Base-by-base conservation (phyloP, 37 sponge, comb jelly and placozoan genomes). In the Dysidea cf. avara region DNA sequence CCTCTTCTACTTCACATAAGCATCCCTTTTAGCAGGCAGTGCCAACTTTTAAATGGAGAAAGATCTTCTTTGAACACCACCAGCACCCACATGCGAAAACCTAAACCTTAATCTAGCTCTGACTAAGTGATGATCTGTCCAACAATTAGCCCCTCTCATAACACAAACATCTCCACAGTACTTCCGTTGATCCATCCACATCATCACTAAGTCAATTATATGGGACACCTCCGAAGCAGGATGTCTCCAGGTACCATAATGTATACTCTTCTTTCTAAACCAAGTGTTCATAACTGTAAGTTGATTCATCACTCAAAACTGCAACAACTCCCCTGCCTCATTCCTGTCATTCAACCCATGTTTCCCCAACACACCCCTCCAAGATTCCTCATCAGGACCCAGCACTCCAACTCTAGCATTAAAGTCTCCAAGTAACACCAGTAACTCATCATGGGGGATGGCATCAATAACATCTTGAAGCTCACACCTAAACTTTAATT, bases 251-350 rank as follows among this genome's bases (percentile, higher is more conserved):
- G 69, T 78, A 18, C 61, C 69, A 28, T 56, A 46, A 37, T 79
- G 30, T 32, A 59, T 39, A 24, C 67, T 33, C 71, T 40, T 79
- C 80, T 78, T 78, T 26, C 69, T 28, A 29, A 68, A 79, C 70
- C 80, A 79, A 3, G 80, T 68, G 53, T 51, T 77, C 68, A 77
- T 77, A 25, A 77, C 68, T 66, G 79, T 79, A 14, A 68, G 62
- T 21, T 79, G 61, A 32, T 79, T 79, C 24, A 39, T 14, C 1
- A 71, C 62, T 61, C 80, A 79, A 51, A 79, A 79, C 79, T 77
- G 68, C 34, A 69, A 39, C 49, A 68, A 58, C 51, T 69, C 71
- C 13, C 71, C 80, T 36, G 48, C 66, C 77, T 46, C 37, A 38
- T 64, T 76, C 66, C 64, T 76, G 32, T 76, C 66, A 3, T 55